A percentile compares a stretch with the other conserved stretches of the same genome.
phyloP scores from a whole-genome alignment of 2,888 invertebrate genomes.

The Lithophane socia region DNA sequence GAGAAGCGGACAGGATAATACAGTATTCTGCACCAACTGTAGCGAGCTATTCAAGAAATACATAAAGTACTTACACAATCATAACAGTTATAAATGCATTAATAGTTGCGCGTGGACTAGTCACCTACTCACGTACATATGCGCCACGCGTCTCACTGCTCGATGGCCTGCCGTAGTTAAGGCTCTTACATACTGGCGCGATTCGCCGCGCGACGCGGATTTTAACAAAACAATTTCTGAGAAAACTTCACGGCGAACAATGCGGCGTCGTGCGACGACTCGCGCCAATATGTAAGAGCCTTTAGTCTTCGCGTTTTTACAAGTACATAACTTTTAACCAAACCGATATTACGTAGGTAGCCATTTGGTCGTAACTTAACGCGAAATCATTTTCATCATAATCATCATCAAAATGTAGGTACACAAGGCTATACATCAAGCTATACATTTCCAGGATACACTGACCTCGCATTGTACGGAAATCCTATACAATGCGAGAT shows the following conservation, averaged over 20 bases:
- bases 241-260: no score
- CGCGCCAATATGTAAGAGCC: no score
- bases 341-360: background rate
- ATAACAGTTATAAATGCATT: constrained; percentile 65
- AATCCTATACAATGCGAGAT: no score
- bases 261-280: no score
- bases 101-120: constrained; percentile 59
- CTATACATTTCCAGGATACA: no score
- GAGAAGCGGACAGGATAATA: constrained; percentile 44
- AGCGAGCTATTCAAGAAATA: constrained; percentile 46
- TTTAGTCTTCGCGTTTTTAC: background rate
- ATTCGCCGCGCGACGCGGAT: no score
- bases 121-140: background rate
- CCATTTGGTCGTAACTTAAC: constrained; percentile 13
- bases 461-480: no score
- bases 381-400: constrained; percentile 28
- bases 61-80: constrained; percentile 51
- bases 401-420: background rate
- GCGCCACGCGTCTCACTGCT: background rate
- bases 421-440: background rate
- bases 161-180: background rate
- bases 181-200: no score
- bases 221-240: no score
- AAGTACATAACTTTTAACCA: background rate
- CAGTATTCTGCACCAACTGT: constrained; percentile 18